Evolutionary conservation across 2,888 invertebrate species (phyloP).

Genomic region (Hypomecis punctinalis): DNA sequence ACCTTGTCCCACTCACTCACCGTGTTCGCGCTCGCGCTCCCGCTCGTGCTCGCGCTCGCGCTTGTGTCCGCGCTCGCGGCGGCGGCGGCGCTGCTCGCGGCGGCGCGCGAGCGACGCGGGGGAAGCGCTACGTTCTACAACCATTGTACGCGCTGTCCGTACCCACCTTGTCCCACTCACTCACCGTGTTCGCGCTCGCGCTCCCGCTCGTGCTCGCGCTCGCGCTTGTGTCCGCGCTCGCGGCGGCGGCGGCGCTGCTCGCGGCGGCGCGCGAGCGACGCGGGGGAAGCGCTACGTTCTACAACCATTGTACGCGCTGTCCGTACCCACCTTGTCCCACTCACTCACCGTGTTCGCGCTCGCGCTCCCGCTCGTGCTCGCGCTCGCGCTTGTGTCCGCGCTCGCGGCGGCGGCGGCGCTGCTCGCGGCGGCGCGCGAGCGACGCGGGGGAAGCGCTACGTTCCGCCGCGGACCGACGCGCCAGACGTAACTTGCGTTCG

Average conservation of each 20-base stretch:
- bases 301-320: not conserved
- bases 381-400: slow-evolving; percentile 31
- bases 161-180: too few relatives aligned
- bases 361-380: slow-evolving; percentile 2
- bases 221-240: slow-evolving; percentile 22
- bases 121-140: too few relatives aligned
- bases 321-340: too few relatives aligned
- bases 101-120: not conserved
- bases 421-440: slow-evolving; percentile 62
- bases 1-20: too few relatives aligned
- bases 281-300: slow-evolving; percentile 63
- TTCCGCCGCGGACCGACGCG: slow-evolving; percentile 79
- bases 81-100: not conserved
- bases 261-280: slow-evolving; percentile 51
- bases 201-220: slow-evolving; percentile 1
- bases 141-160: not conserved
- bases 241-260: slow-evolving; percentile 52
- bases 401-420: slow-evolving; percentile 52
- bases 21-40: slow-evolving; percentile 35
- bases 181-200: not conserved
- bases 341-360: not conserved
- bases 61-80: not conserved
- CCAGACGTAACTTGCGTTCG: slow-evolving; percentile 95
- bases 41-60: slow-evolving; percentile 9
- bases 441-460: slow-evolving; percentile 68